phyloP scores from a whole-genome alignment of 2,797 vertebrate genomes.

The Cyclopterus lumpus region DNA sequence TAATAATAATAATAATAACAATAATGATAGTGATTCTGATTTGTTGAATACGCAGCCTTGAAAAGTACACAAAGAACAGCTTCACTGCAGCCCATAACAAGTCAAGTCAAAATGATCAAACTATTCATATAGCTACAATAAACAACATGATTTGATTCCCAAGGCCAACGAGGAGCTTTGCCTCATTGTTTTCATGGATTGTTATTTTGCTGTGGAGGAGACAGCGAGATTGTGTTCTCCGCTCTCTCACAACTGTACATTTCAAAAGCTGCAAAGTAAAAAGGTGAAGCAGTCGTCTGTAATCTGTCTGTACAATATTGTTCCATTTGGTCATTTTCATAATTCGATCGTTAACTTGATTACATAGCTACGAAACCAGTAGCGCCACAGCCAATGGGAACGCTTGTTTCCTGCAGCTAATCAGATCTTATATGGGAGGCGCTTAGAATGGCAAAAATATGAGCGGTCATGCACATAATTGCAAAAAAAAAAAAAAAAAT shows the following conservation, averaged over 20 bases:
- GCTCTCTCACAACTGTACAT: neutral
- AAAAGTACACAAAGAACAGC: neutral
- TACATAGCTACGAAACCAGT: neutral
- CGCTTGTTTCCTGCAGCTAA: slow-evolving; percentile 6
- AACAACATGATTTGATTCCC: slow-evolving; percentile 7
- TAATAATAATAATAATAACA: too few species aligned
- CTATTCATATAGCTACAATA: neutral
- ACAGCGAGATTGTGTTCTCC: neutral
- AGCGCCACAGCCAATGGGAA: slow-evolving; percentile 14
- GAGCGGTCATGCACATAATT: neutral
- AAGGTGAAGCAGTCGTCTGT: neutral
- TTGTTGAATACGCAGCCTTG: slow-evolving; percentile 3
- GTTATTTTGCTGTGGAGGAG: slow-evolving; percentile 3
- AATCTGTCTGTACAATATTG: neutral
- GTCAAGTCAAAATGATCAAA: neutral
- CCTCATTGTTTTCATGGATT: neutral
- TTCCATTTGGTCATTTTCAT: slow-evolving; percentile 12
- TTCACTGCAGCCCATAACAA: neutral
- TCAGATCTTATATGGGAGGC: neutral
- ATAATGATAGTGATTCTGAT: neutral
- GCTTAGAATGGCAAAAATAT: neutral
- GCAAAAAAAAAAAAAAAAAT: slow-evolving; percentile 1
- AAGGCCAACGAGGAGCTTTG: slow-evolving; percentile 7
- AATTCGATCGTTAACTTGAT: neutral
- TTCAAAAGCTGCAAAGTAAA: neutral